Percentiles rank a stretch among this genome's conserved stretches.
Evolutionary conservation across 2,888 invertebrate genomes (phyloP).

Genomic region (Pollenia griseotomentosa): DNA sequence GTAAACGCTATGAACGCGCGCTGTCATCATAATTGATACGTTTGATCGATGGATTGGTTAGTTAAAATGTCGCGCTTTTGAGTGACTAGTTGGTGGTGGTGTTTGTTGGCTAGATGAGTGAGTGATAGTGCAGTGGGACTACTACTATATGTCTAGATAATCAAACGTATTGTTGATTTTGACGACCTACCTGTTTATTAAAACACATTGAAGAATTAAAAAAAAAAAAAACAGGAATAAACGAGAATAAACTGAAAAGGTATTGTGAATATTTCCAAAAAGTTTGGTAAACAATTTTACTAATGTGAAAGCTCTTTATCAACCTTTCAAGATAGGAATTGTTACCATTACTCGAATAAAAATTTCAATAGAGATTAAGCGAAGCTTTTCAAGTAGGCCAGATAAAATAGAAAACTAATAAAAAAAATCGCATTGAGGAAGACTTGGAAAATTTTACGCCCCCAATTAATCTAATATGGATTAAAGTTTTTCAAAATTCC

Average conservation of each 20-base stretch:
- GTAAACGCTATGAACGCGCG: slow-evolving; percentile 65
- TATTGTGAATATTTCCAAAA: background rate
- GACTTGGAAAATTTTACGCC: too few relatives aligned
- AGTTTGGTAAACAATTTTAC: too few relatives aligned
- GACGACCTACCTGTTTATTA: slow-evolving; percentile 73
- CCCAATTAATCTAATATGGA: too few relatives aligned
- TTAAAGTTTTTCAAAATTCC: too few relatives aligned
- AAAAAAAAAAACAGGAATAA: background rate
- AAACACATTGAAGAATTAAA: slow-evolving; percentile 24
- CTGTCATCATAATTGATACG: slow-evolving; percentile 83
- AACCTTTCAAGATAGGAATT: too few relatives aligned
- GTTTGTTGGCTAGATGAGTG: slow-evolving; percentile 52
- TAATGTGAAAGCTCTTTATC: too few relatives aligned
- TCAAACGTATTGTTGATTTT: slow-evolving; percentile 68
- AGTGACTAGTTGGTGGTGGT: slow-evolving; percentile 67
- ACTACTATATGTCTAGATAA: slow-evolving; percentile 67
- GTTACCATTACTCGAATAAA: too few relatives aligned
- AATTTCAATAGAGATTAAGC: too few relatives aligned
- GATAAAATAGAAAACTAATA: too few relatives aligned
- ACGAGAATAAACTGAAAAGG: background rate
- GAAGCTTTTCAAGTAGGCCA: too few relatives aligned
- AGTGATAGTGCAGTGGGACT: slow-evolving; percentile 70
- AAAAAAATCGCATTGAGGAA: too few relatives aligned
- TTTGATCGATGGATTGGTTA: slow-evolving; percentile 81
- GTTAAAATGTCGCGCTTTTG: slow-evolving; percentile 74